These are phyloP conservation scores for Blera fallax DNA, from an alignment of 2,888 invertebrate species.

Conservation along the genomic window DNA sequence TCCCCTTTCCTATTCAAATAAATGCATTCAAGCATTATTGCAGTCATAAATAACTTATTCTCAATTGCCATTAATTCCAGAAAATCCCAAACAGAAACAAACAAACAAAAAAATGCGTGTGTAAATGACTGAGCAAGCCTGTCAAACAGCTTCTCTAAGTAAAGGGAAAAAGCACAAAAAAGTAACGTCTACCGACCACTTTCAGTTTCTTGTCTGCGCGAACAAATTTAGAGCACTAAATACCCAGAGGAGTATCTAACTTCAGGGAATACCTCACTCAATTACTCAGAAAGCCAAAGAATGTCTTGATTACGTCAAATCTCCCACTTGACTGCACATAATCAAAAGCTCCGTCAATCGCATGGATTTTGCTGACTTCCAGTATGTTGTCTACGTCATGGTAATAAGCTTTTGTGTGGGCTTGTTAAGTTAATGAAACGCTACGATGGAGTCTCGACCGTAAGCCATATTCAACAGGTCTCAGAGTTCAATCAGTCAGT, in stretches of 20 bases:
- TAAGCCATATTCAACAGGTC: conserved; percentile 46
- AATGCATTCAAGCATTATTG: not conserved
- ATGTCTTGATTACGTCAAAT: conserved; percentile 11
- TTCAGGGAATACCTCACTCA: not conserved
- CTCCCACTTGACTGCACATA: not conserved
- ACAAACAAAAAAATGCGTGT: not conserved
- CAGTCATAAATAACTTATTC: not conserved
- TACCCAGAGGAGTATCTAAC: too few relatives aligned
- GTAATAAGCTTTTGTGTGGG: conserved; percentile 50
- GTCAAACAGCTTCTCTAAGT: not conserved
- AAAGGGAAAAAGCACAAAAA: not conserved
- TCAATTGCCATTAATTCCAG: not conserved
- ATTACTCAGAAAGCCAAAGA: not conserved
- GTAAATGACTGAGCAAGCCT: not conserved
- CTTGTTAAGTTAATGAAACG: conserved; percentile 17
- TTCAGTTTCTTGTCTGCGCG: not conserved
- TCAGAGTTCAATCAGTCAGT: conserved; percentile 46
- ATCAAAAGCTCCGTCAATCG: conserved; percentile 37
- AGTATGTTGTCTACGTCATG: conserved; percentile 40
- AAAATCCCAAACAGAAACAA: not conserved
- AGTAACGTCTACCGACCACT: not conserved
- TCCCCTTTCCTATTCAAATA: not conserved
- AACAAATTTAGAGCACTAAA: not conserved
- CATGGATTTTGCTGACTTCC: conserved; percentile 26
- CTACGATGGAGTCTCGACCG: conserved; percentile 16